phyloP scores from a whole-genome alignment of 2,113 vertebrate species.

The Lamprotornis superbus region DNA sequence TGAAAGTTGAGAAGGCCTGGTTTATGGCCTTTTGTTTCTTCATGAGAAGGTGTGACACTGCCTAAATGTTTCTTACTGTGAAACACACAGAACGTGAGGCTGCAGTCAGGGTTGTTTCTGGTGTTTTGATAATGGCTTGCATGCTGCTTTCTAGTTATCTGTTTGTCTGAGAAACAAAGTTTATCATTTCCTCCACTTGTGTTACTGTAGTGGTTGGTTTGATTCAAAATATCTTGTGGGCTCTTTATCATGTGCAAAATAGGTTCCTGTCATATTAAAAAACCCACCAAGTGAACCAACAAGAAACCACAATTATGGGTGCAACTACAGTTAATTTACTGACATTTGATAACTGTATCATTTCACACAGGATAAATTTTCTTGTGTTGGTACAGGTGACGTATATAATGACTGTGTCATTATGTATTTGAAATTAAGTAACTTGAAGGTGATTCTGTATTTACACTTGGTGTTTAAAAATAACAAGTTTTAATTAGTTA shows the following conservation, averaged over 20 bases:
- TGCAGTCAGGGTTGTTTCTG: constrained; percentile 99
- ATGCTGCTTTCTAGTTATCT: constrained; percentile 77
- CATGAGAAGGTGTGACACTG: constrained; percentile 98
- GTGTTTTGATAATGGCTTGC: constrained; percentile 90
- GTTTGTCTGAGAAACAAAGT: constrained; percentile 51
- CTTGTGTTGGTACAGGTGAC: background rate
- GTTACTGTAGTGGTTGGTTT: constrained; percentile 21
- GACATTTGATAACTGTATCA: background rate
- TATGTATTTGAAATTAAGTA: background rate
- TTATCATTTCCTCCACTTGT: constrained; percentile 18
- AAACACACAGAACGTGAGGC: constrained; percentile 95
- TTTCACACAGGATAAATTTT: background rate
- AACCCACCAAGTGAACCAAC: background rate
- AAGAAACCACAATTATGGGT: background rate
- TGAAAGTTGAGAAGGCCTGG: constrained; percentile 88
- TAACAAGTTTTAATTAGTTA: background rate
- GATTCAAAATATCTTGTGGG: background rate
- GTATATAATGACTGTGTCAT: background rate
- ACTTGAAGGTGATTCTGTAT: background rate
- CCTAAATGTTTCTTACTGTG: constrained; percentile 99
- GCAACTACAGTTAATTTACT: background rate
- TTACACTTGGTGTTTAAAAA: background rate
- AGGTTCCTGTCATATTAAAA: background rate
- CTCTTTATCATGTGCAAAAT: constrained; percentile 3
- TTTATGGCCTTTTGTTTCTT: constrained; percentile 87